These are phyloP conservation scores for Odocoileus hemionus DNA, from an alignment of 2,113 vertebrate species.

Conservation along the genomic window DNA sequence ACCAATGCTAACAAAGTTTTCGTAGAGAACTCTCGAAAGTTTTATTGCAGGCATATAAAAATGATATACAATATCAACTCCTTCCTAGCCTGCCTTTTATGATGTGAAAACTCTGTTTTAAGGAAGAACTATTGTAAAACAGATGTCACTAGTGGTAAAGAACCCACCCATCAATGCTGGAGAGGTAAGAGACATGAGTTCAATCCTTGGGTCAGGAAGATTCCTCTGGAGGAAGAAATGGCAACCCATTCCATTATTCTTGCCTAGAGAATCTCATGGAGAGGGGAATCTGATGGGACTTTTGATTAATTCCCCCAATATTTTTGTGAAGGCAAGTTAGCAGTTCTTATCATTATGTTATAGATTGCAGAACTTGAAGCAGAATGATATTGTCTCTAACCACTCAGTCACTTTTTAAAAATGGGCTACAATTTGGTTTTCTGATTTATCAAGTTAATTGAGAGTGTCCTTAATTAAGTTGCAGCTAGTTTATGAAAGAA, in stretches of 20 bases:
- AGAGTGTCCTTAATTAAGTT: not conserved
- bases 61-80: not conserved
- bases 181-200: not conserved
- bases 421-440: not conserved
- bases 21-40: not conserved
- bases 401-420: not conserved
- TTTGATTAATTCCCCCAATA: not conserved
- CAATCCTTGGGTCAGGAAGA: not conserved
- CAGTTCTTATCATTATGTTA: not conserved
- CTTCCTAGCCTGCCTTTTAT: not conserved
- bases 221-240: not conserved
- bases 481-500: not conserved
- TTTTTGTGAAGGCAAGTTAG: not conserved
- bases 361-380: not conserved
- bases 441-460: not conserved
- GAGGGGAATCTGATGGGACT: not conserved
- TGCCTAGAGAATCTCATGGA: not conserved
- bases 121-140: not conserved
- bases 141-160: not conserved
- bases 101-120: not conserved
- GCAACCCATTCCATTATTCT: not conserved
- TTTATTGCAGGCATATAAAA: not conserved
- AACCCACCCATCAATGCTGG: not conserved
- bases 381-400: not conserved
- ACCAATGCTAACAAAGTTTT: not conserved